These are phyloP conservation scores for Xerus inauris DNA, from an alignment of 2,113 vertebrate species.

Conservation along the genomic window DNA sequence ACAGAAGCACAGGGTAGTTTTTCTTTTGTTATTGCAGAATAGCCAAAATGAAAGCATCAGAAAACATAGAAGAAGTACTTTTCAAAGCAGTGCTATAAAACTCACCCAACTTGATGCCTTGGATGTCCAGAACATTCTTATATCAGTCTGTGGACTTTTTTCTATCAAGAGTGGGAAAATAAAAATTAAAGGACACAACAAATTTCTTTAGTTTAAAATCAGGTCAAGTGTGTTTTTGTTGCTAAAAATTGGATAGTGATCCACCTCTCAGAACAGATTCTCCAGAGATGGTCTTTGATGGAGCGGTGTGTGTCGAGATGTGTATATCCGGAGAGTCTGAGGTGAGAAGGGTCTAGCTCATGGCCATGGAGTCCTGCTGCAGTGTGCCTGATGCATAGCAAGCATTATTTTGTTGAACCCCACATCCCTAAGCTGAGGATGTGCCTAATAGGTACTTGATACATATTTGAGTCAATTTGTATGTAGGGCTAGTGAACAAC, in stretches of 20 bases:
- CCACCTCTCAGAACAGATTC: not conserved
- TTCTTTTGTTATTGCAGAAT: not conserved
- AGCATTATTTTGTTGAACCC: not conserved
- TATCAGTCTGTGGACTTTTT: not conserved
- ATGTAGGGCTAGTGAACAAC: not conserved
- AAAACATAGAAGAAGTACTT: not conserved
- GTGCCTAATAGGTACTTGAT: not conserved
- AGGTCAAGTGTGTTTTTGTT: not conserved
- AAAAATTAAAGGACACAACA: not conserved
- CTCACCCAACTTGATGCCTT: not conserved
- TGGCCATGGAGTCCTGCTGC: not conserved
- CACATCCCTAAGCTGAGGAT: not conserved
- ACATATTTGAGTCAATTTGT: not conserved
- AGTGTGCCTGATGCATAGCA: not conserved
- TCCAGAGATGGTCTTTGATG: not conserved
- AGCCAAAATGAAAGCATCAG: not conserved
- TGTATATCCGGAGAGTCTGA: not conserved
- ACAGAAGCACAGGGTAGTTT: not conserved
- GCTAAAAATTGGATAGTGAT: not conserved
- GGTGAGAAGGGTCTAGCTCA: not conserved
- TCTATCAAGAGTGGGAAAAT: not conserved
- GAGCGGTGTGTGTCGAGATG: not conserved
- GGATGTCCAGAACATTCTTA: not conserved
- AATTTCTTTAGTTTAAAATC: slow-evolving; percentile 7
- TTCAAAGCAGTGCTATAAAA: slow-evolving; percentile 10